Evolutionary conservation across 2,113 vertebrate genomes (phyloP).

Genomic region (Spea bombifrons): DNA sequence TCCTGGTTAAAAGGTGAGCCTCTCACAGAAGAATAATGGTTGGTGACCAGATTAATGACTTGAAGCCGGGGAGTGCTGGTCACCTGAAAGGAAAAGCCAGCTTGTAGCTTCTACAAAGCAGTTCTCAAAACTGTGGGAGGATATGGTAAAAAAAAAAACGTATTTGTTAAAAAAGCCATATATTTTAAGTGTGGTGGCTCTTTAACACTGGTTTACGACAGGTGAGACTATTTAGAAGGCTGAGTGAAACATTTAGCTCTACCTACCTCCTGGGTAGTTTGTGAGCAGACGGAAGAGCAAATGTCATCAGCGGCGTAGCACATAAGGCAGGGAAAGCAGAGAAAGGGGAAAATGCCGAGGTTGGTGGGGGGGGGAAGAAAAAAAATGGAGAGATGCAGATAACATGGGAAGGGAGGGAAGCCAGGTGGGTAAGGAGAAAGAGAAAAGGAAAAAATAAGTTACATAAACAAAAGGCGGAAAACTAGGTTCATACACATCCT

Average conservation of each 20-base stretch:
- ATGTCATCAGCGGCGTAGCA: constrained; percentile 58
- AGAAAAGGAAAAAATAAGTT: constrained; percentile 62
- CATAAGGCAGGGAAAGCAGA: constrained; percentile 35
- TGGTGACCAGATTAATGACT: too few relatives aligned
- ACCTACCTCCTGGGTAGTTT: constrained; percentile 67
- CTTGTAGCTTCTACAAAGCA: too few relatives aligned
- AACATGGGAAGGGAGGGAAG: constrained; percentile 26
- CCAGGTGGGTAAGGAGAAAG: constrained; percentile 36
- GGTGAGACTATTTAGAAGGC: constrained; percentile 9
- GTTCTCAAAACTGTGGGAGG: too few relatives aligned
- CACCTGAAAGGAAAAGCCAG: too few relatives aligned
- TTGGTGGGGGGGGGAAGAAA: constrained; percentile 35
- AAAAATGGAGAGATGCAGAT: constrained; percentile 11
- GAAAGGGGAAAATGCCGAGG: constrained; percentile 45
- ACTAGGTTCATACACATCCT: constrained; percentile 52
- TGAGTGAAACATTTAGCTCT: constrained; percentile 23
- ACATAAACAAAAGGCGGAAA: constrained; percentile 57
- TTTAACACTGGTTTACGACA: neutral
- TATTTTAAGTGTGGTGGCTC: too few relatives aligned
- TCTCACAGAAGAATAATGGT: too few relatives aligned
- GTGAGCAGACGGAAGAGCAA: constrained; percentile 60
- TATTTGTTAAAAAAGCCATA: too few relatives aligned
- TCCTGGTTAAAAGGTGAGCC: too few relatives aligned
- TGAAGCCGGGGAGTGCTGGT: too few relatives aligned
- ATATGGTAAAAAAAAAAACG: too few relatives aligned